Percentiles rank a stretch among this genome's conserved stretches.
These are phyloP conservation scores for Corapipo altera DNA, from an alignment of 2,113 vertebrate species.

Conservation along the genomic window DNA sequence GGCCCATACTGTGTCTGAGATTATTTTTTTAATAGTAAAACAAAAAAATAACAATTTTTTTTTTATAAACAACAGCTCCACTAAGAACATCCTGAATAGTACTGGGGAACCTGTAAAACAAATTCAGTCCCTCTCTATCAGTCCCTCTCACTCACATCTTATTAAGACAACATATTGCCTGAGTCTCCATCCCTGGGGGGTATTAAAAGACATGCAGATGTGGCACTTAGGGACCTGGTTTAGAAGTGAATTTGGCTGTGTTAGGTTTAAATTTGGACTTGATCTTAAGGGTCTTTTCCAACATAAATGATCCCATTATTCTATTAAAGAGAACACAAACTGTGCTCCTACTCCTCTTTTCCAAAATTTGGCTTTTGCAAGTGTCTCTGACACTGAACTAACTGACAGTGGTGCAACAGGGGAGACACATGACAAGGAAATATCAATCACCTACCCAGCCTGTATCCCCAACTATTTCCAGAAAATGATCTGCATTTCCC, in stretches of 20 bases:
- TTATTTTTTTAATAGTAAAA: background rate
- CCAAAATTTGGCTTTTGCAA: background rate
- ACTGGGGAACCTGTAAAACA: background rate
- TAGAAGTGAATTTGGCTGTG: background rate
- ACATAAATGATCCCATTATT: background rate
- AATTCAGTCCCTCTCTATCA: no score
- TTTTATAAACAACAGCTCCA: background rate
- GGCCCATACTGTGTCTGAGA: background rate
- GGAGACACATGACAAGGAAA: background rate
- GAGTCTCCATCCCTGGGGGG: background rate
- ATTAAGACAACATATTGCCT: background rate
- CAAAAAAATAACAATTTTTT: background rate
- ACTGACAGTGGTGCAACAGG: background rate
- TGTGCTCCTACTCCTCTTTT: background rate
- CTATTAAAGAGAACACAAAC: background rate
- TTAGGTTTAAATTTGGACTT: background rate
- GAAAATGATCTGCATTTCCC: background rate
- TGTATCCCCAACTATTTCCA: background rate
- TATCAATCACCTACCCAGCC: background rate
- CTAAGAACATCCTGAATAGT: background rate
- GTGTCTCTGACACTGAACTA: background rate
- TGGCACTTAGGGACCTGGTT: background rate
- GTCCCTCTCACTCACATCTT: background rate
- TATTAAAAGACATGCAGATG: background rate
- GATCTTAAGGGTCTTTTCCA: background rate